phyloP scores from a whole-genome alignment of 2,113 vertebrate species.

The Porphyrio hochstetteri region DNA sequence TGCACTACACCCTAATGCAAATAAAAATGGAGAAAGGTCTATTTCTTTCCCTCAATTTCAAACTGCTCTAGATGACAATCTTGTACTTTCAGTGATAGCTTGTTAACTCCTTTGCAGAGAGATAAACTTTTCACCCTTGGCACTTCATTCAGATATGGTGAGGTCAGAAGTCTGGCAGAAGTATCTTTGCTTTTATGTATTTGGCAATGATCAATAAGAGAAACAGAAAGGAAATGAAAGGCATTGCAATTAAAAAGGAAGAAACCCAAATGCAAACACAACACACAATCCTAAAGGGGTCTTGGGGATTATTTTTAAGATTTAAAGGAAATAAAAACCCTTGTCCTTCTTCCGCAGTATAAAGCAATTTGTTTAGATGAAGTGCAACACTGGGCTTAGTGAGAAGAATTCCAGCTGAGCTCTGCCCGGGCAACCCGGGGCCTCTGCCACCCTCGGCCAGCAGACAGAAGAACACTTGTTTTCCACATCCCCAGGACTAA shows the following conservation, averaged over 20 bases:
- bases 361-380: not conserved
- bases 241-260: not conserved
- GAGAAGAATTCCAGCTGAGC: not conserved
- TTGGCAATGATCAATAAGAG: not conserved
- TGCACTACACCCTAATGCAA: not conserved
- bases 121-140: not conserved
- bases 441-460: not conserved
- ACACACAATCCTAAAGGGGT: not conserved
- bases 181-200: not conserved
- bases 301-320: not conserved
- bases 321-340: not conserved
- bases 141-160: not conserved
- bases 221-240: not conserved
- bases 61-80: not conserved
- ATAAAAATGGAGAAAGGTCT: not conserved
- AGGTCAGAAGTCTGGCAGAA: not conserved
- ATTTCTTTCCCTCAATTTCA: not conserved
- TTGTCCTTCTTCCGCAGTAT: not conserved
- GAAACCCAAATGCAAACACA: not conserved
- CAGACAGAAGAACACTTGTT: not conserved
- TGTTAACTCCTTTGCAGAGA: not conserved
- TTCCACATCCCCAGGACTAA: not conserved
- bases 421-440: fast-evolving
- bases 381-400: not conserved
- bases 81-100: not conserved